These are phyloP conservation scores for Drosophila auraria DNA, from an alignment of 1,140 invertebrate species.

Conservation along the genomic window DNA sequence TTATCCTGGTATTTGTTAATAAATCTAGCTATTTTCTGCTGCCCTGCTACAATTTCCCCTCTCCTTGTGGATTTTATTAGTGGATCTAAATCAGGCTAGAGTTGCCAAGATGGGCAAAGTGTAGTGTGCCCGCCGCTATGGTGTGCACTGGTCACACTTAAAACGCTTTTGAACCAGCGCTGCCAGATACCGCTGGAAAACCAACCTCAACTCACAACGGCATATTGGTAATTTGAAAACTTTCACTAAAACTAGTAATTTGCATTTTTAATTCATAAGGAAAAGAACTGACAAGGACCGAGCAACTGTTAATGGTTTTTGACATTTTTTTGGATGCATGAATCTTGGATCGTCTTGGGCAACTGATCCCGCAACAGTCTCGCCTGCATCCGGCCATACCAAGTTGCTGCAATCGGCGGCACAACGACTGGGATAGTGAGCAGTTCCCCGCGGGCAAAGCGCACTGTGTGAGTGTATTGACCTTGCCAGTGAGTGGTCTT, in stretches of 20 bases:
- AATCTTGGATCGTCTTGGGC: neutral
- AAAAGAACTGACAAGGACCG: too few species aligned
- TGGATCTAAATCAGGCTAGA: too few species aligned
- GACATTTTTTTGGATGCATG: too few species aligned
- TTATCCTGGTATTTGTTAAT: too few species aligned
- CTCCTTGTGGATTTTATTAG: neutral
- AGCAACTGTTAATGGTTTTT: neutral
- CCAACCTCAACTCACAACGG: too few species aligned
- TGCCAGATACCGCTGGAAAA: neutral
- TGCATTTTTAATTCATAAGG: neutral
- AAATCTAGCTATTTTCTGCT: too few species aligned
- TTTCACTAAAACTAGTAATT: neutral
- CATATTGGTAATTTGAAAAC: too few species aligned
- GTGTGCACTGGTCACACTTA: neutral
- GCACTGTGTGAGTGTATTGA: neutral
- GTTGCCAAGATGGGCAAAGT: too few species aligned
- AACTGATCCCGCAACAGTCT: neutral
- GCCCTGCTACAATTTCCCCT: too few species aligned
- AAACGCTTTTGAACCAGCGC: neutral
- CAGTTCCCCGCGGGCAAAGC: constrained; percentile 2
- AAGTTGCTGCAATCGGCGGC: neutral
- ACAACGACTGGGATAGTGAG: constrained; percentile 3
- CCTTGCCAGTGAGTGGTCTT: constrained; percentile 4
- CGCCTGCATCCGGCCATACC: constrained; percentile 4
- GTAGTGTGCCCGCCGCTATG: too few species aligned